Conservation (phyloP, 1,140 invertebrate genomes). For the Eupristina koningsbergeri region DNA sequence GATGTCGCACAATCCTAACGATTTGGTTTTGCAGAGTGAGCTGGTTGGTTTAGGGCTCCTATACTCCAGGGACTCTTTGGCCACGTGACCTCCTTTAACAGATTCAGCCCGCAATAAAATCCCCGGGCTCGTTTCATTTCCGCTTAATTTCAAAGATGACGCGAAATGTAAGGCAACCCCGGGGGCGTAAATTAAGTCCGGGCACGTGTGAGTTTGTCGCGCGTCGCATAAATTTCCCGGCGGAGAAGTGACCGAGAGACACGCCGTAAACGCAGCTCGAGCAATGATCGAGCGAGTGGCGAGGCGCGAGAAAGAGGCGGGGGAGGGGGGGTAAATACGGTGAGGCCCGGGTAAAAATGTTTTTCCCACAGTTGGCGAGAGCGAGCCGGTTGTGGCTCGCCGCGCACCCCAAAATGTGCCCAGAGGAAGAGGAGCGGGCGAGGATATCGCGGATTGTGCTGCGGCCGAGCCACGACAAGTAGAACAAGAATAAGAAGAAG, state of each 20-base stretch:
- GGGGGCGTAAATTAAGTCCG: not conserved
- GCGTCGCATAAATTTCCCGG: not conserved
- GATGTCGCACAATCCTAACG: too few species aligned
- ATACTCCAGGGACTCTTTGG: not conserved
- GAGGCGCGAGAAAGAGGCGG: not conserved
- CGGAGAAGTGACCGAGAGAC: not conserved
- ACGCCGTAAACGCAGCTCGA: not conserved
- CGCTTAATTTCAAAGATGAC: too few species aligned
- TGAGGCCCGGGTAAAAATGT: conserved; percentile 41
- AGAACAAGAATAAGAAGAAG: conserved; percentile 54
- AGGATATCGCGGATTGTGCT: conserved; percentile 52
- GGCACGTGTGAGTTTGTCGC: too few species aligned
- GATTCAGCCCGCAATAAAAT: too few species aligned
- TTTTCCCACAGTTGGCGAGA: conserved; percentile 60
- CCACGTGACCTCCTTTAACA: not conserved
- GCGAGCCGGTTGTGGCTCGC: conserved; percentile 15
- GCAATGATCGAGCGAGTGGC: not conserved
- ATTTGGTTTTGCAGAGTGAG: too few species aligned
- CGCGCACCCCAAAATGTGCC: conserved; percentile 33
- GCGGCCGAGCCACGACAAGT: conserved; percentile 52
- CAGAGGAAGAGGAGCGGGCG: conserved; percentile 15
- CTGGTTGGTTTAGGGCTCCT: too few species aligned
- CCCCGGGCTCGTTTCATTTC: too few species aligned
- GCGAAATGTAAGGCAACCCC: not conserved
- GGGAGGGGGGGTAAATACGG: conserved; percentile 18